These are phyloP conservation scores for Littorina saxatilis DNA, from an alignment of 1,140 invertebrate genomes.

Conservation along the genomic window DNA sequence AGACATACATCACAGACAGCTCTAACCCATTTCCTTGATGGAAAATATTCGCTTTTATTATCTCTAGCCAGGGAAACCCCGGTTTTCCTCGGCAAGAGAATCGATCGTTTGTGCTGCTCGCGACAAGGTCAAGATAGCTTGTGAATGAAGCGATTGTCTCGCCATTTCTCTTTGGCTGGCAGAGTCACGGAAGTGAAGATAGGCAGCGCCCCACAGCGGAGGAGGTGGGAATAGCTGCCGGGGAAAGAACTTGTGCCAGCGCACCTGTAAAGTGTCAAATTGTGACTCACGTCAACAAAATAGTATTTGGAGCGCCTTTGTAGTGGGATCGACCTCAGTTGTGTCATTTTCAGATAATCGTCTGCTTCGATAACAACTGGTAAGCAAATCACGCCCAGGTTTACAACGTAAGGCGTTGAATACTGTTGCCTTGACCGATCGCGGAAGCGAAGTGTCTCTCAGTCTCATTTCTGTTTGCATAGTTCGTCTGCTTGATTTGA, in stretches of 20 bases:
- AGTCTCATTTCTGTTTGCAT: background rate
- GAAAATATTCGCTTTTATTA: too few relatives aligned
- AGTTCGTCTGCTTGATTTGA: background rate
- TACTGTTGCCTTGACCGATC: background rate
- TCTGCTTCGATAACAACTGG: slow-evolving; percentile 15
- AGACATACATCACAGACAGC: too few relatives aligned
- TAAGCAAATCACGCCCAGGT: background rate
- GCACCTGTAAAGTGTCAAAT: slow-evolving; percentile 32
- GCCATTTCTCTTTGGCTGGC: slow-evolving; percentile 28
- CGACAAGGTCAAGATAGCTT: slow-evolving; percentile 23
- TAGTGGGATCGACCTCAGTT: background rate
- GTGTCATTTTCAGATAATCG: background rate
- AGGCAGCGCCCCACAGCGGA: slow-evolving; percentile 34
- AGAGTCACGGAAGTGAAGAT: slow-evolving; percentile 34
- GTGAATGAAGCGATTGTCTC: slow-evolving; percentile 25
- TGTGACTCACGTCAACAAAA: background rate
- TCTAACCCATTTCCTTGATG: too few relatives aligned
- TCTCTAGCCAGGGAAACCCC: background rate
- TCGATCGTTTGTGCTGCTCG: slow-evolving; percentile 10
- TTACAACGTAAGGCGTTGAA: background rate
- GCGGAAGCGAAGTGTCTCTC: slow-evolving; percentile 7
- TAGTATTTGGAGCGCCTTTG: background rate
- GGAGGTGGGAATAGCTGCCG: background rate
- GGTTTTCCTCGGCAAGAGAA: background rate
- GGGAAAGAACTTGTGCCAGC: background rate